These are phyloP conservation scores for Nemopilema nomurai DNA, from an alignment of 30 jellyfish, hydroid and myxozoan species.

Conservation along the genomic window DNA sequence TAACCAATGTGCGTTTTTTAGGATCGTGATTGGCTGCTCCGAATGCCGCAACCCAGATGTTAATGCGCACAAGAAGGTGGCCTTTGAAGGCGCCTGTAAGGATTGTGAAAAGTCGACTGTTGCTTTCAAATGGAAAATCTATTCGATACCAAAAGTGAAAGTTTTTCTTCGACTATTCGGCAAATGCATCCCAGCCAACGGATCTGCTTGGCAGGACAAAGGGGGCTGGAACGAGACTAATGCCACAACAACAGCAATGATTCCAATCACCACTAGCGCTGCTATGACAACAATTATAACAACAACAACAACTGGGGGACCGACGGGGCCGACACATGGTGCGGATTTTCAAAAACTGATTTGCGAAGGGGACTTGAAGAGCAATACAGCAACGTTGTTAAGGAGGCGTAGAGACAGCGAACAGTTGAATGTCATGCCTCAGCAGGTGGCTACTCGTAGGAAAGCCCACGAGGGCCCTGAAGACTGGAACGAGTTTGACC, in stretches of 20 bases:
- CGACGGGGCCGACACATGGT: not conserved
- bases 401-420: not conserved
- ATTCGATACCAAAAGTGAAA: slow-evolving; percentile 9
- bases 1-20: not conserved
- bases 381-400: too few relatives aligned
- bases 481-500: not conserved
- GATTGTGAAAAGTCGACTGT: slow-evolving; percentile 35
- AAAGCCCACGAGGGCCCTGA: not conserved
- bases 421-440: not conserved
- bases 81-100: slow-evolving; percentile 23
- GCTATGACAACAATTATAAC: not conserved
- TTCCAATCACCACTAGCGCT: slow-evolving; percentile 17
- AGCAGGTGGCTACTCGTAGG: not conserved
- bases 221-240: slow-evolving; percentile 33
- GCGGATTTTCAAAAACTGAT: slow-evolving; percentile 24
- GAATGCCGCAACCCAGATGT: slow-evolving; percentile 51
- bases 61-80: slow-evolving; percentile 33
- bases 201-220: slow-evolving; percentile 47
- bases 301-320: not conserved
- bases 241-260: slow-evolving; percentile 20
- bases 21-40: slow-evolving; percentile 41
- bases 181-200: slow-evolving; percentile 58
- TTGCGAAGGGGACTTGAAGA: slow-evolving; percentile 24
- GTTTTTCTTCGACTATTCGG: slow-evolving; percentile 39
- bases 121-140: slow-evolving; percentile 47